A percentile compares a stretch with the other conserved stretches of the same genome.
phyloP scores from a whole-genome alignment of 2,888 invertebrate genomes.

The Arrhopalites spinosus region DNA sequence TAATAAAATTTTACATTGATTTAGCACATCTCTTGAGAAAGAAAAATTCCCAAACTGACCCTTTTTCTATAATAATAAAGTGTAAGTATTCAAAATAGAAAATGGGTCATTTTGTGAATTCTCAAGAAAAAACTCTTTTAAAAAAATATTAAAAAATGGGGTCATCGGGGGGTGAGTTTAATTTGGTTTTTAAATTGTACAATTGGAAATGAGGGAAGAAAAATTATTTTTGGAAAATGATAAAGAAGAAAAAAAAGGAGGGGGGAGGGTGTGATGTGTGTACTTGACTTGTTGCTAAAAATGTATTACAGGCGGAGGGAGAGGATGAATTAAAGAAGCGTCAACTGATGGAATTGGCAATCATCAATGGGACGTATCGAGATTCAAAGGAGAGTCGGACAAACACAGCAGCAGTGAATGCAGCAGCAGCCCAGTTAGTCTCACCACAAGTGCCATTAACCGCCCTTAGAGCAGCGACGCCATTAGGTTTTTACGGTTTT shows the following conservation, averaged over 20 bases:
- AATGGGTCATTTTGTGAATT: too few species aligned
- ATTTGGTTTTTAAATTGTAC: not conserved
- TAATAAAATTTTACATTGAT: too few species aligned
- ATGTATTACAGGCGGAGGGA: slow-evolving; percentile 88
- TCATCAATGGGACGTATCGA: slow-evolving; percentile 99
- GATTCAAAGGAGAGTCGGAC: slow-evolving; percentile 70
- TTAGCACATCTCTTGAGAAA: too few species aligned
- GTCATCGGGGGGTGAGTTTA: too few species aligned
- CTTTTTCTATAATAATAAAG: not conserved
- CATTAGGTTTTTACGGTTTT: slow-evolving; percentile 57
- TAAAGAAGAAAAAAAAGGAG: not conserved
- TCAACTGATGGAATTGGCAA: slow-evolving; percentile 99
- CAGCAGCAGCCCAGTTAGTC: slow-evolving; percentile 55
- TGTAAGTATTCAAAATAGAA: too few species aligned
- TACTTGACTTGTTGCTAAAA: not conserved
- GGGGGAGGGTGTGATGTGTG: not conserved
- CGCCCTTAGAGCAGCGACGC: slow-evolving; percentile 56
- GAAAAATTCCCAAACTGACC: too few species aligned
- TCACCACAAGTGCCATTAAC: slow-evolving; percentile 56
- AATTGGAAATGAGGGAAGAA: not conserved
- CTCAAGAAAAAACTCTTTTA: too few species aligned
- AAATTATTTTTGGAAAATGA: not conserved
- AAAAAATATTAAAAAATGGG: too few species aligned
- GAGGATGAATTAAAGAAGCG: slow-evolving; percentile 99
- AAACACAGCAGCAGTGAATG: slow-evolving; percentile 46